Base-by-base conservation (phyloP, 2,113 vertebrate genomes). In the Piprites chloris region DNA sequence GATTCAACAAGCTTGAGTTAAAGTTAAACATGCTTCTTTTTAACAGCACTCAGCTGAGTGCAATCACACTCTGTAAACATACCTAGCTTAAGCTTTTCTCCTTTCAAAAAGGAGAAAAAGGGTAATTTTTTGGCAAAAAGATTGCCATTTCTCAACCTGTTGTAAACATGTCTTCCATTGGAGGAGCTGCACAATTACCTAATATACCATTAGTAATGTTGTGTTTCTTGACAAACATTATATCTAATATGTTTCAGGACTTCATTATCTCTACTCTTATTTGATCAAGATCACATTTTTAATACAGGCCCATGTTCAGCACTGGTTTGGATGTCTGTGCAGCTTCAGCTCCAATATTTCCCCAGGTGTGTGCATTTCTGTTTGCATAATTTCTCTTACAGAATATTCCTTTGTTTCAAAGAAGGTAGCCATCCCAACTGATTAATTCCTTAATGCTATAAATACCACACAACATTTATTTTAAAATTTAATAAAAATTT, bases 41-140 rank as follows among this genome's bases (percentile, higher is more conserved):
- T 44, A 86, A 62, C 42, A 86, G 35, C 50, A 63, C 55, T 92
- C 59, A 58, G 28, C 32, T 77, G 33, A 90, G 21, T 42, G 32
- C 28, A 56, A 88, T 92, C 35, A 62, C 39, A 58, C 37, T 93
- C n/a, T 67, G 37, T 71, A 91, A 94, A 96, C 52, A 94, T 86
- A 67, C 5, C 11, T 1, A 2, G 14, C 39, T 63, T 59, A 71
- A 77, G 20, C 27, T 71, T 77, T 81, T 61, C 27, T 73, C 9
- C 56, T 77, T 78, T 61, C 7, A 4, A 72, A 90, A 77, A 58
- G 6, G 19, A 61, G 28, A 59, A 83, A 72, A 90, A 22, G 3
- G 22, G 37, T 32, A 82, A 76, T 8, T 42, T 59, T 89, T 47
- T 50, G 49, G 12, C 37, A 68, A 84, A 89, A 81, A 85, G 11